Evolutionary conservation across 2,888 invertebrate species (phyloP).

Genomic region (Morinoia aosen): DNA sequence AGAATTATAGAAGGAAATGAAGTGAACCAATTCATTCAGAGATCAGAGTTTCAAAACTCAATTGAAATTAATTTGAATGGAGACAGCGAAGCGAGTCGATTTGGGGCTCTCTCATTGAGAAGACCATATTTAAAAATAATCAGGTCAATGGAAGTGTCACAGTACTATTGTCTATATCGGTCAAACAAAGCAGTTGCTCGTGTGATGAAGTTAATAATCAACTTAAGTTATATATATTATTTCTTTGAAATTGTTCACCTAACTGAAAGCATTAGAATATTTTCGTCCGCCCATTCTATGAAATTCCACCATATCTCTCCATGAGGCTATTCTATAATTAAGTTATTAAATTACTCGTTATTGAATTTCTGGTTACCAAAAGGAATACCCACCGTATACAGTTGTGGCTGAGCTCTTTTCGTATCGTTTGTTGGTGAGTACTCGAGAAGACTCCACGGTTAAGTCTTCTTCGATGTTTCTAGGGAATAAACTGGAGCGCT

Average conservation of each 20-base stretch:
- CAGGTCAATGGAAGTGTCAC: not conserved
- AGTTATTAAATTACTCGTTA: not conserved
- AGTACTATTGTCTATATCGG: not conserved
- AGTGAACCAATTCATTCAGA: not conserved
- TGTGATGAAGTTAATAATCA: not conserved
- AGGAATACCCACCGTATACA: not conserved
- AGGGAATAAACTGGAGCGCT: not conserved
- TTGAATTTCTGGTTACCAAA: not conserved
- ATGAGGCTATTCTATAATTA: not conserved
- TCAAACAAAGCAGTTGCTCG: not conserved
- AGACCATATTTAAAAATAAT: not conserved
- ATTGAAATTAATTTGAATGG: not conserved
- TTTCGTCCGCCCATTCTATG: not conserved
- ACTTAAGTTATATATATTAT: not conserved
- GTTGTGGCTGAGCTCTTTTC: conserved; percentile 28
- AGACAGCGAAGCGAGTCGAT: not conserved
- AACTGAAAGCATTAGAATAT: not conserved
- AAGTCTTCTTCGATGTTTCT: not conserved
- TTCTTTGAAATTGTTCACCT: not conserved
- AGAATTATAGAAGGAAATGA: not conserved
- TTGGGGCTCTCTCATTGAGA: not conserved
- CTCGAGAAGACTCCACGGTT: not conserved
- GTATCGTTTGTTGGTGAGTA: conserved; percentile 8
- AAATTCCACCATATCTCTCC: not conserved
- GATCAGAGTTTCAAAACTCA: not conserved